A percentile compares a stretch with the other conserved stretches of the same genome.
Conservation (phyloP, 2,888 invertebrate genomes). For the Papilio gigon region DNA sequence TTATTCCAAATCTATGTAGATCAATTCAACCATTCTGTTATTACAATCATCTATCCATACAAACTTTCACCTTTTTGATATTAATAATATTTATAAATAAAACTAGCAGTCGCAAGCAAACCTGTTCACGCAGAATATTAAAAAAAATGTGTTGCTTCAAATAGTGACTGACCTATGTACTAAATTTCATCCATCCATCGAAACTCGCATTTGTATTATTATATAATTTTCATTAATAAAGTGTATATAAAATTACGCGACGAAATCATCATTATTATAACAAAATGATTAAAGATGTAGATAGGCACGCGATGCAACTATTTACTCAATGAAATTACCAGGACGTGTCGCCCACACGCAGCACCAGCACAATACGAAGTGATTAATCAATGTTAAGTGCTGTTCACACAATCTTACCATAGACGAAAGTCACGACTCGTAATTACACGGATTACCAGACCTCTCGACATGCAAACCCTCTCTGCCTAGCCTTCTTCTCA, state of each 20-base stretch:
- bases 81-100: no score
- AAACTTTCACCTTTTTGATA: no score
- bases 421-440: background rate
- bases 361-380: conserved; percentile 25
- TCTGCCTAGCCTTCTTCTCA: background rate
- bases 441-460: background rate
- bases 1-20: no score
- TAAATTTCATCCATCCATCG: no score
- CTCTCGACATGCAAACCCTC: background rate
- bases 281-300: conserved; percentile 40
- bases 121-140: no score
- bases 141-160: no score
- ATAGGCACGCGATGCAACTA: conserved; percentile 48
- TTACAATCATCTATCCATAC: no score
- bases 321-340: conserved; percentile 47
- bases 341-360: conserved; percentile 26
- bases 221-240: no score
- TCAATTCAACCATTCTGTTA: no score
- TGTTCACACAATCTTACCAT: background rate
- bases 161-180: no score
- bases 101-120: no score
- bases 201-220: no score
- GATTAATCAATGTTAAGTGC: conserved; percentile 32
- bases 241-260: conserved; percentile 33
- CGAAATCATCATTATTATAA: conserved; percentile 30